Percentiles rank a stretch among this genome's conserved stretches.
These are phyloP conservation scores for Leucoraja ocellata DNA, from an alignment of 2,797 vertebrate species.

Conservation along the genomic window DNA sequence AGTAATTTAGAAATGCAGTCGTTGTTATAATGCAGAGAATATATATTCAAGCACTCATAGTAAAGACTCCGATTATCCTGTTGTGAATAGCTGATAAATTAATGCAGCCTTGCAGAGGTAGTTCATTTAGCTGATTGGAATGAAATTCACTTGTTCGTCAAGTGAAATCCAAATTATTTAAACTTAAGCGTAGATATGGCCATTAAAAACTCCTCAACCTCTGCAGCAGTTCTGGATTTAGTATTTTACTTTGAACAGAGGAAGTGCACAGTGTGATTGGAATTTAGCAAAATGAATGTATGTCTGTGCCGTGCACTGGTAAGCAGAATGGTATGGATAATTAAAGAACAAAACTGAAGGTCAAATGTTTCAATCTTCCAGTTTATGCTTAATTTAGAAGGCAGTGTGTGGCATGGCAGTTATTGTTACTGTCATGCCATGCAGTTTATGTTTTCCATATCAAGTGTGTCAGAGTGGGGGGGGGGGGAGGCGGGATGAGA, in stretches of 20 bases:
- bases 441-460: neutral
- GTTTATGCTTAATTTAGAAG: neutral
- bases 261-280: neutral
- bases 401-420: neutral
- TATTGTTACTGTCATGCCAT: neutral
- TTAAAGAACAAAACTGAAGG: neutral
- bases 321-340: neutral
- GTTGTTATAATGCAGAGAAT: neutral
- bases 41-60: neutral
- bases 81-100: conserved; percentile 1
- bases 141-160: neutral
- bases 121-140: neutral
- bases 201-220: neutral
- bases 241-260: neutral
- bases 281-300: neutral
- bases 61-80: neutral
- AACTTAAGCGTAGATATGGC: too few species aligned
- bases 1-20: neutral
- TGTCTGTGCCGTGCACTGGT: neutral
- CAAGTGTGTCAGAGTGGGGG: neutral
- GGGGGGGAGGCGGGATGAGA: too few species aligned
- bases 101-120: neutral
- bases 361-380: neutral
- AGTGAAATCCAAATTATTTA: neutral
- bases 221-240: neutral